Base-by-base conservation (phyloP, 2,888 invertebrate genomes). In the Digitonthophagus gazella region DNA sequence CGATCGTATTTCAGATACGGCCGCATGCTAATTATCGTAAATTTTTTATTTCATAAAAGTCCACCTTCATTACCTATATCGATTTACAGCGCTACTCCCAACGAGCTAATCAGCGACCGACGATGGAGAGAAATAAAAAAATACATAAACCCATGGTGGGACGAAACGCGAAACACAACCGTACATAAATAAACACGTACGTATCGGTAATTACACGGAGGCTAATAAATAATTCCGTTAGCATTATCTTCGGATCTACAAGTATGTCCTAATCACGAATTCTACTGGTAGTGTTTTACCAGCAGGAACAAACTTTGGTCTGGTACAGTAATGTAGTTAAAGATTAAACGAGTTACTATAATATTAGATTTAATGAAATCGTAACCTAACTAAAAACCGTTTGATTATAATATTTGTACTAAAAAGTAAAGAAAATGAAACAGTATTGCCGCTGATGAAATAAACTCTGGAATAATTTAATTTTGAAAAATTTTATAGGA, bases 231-330 rank as follows among this genome's bases (percentile, higher is more conserved):
- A 67, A 75, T 76, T 75, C 73, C 67, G 72, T 70, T 70, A 70
- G 72, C 72, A 73, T 76, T 78, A 78, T 78, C 77, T 76, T 71
- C 68, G 74, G 67, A 79, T 80, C 80, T 74, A 76, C 78, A 77
- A 78, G 78, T 79, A 78, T 77, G 78, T 78, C 75, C 79, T 76
- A 78, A 79, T 79, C 77, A 78, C 71, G 74, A 76, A 79, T 79
- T 76, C 78, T 74, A 74, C 73, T 74, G 74, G 72, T 70, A 73
- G 74, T 75, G 75, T 77, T 72, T 3, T 61, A 14, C 14, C 57
- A 14, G 14, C 61, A 19, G 2, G 8, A 57, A 57, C 57, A 57
- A 57, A n/a, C n/a, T n/a, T n/a, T n/a, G n/a, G n/a, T n/a, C n/a
- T n/a, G n/a, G n/a, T n/a, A n/a, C n/a, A n/a, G n/a, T n/a, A n/a